Base-by-base conservation (phyloP, 2,888 invertebrate species). In the Rhagonycha lutea region DNA sequence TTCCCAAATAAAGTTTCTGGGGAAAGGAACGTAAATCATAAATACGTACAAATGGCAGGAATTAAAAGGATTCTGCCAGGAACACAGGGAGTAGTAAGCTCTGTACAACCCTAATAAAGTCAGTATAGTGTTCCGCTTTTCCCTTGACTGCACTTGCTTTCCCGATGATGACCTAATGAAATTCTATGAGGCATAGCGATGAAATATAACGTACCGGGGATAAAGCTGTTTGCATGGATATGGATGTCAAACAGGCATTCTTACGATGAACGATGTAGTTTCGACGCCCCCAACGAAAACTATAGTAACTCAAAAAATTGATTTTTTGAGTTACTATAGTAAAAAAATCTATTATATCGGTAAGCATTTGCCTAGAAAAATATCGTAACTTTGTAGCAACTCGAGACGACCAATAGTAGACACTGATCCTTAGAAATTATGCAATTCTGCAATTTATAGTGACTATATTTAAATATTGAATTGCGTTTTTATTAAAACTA, bases 101-200 rank as follows among this genome's bases (percentile, higher is more conserved):
- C 80, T 69, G 87, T 79, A 78, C 82, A 81, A 83, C 83, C 84
- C 83, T 84, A 85, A 85, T 85, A 85, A 85, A 85, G 83, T 81
- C 82, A 81, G 79, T 81, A 83, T 83, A 81, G 82, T 83, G 82
- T 83, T 85, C 83, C 84, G 84, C 84, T 84, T 84, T 85, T 83
- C 85, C 84, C 85, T 85, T 82, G 83, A 83, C 80, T 84, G 84
- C 82, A 83, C 83, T 82, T 85, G 83, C 83, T 82, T 83, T 84
- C 83, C 82, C 84, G 80, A 84, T 85, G 85, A 85, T 85, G 85
- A 84, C 84, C 85, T 85, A 85, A 85, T 86, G 86, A 86, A 86
- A 85, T 84, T 86, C 86, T 85, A 86, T 86, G 86, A 84, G 84
- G 83, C 85, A 85, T 86, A 82, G 83, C 83, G 83, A 84, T 84